Evolutionary conservation across 2,888 invertebrate genomes (phyloP).

Genomic region (Trisateles emortualis): DNA sequence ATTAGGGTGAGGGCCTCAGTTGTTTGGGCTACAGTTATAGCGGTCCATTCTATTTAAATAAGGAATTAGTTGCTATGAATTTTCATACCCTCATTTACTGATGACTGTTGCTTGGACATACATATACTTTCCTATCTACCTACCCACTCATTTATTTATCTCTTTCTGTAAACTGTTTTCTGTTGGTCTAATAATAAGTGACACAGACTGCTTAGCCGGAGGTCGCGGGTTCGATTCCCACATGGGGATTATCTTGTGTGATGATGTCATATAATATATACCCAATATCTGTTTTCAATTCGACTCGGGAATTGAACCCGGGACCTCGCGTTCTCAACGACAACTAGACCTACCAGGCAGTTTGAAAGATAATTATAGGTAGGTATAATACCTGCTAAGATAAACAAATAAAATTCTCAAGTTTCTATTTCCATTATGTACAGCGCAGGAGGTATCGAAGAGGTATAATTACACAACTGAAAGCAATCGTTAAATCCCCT

Average conservation of each 20-base stretch:
- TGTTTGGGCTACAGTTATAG: conserved; percentile 44
- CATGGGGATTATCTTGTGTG: too few relatives aligned
- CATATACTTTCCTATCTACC: neutral
- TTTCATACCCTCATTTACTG: conserved; percentile 20
- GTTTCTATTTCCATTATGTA: conserved; percentile 66
- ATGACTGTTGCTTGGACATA: neutral
- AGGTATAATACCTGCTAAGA: neutral
- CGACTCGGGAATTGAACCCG: too few relatives aligned
- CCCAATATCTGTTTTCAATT: too few relatives aligned
- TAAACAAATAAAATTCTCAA: conserved; percentile 45
- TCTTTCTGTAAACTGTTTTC: too few relatives aligned
- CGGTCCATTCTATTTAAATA: conserved; percentile 66
- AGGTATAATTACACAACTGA: conserved; percentile 72
- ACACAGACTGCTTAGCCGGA: too few relatives aligned
- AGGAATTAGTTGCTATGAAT: conserved; percentile 51
- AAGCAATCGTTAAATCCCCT: conserved; percentile 74
- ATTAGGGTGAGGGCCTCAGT: conserved; percentile 50
- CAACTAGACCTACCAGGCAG: too few relatives aligned
- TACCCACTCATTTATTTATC: too few relatives aligned
- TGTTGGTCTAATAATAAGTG: too few relatives aligned
- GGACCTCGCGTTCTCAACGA: too few relatives aligned
- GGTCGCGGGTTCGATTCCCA: too few relatives aligned
- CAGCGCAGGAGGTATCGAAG: conserved; percentile 49
- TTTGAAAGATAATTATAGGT: too few relatives aligned
- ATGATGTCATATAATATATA: too few relatives aligned